Base-by-base conservation (phyloP, 1,140 invertebrate genomes). In the Drosophila busckii region DNA sequence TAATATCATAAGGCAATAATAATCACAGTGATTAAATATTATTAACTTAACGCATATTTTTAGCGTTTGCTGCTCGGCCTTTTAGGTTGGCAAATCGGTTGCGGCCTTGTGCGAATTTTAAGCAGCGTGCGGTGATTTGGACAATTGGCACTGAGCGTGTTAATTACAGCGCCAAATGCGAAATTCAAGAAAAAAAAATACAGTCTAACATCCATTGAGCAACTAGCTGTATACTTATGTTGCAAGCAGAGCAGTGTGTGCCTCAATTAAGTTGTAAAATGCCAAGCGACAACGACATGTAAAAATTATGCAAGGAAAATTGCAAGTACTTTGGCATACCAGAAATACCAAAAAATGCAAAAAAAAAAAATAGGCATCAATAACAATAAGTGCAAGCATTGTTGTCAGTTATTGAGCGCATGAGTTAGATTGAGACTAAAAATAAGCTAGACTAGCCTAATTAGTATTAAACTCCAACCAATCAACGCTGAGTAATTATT, bases 51-150 rank as follows among this genome's bases (percentile, higher is more conserved):
- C 15, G 16, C 34, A 35, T 41, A 26, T 37, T 35, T 41, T n/a
- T 31, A n/a, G n/a, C n/a, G n/a, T n/a, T n/a, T n/a, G n/a, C n/a
- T n/a, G n/a, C n/a, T n/a, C n/a, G n/a, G n/a, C 26, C 40, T 19
- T 31, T 22, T 19, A 28, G 63, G 29, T 70, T 56, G 42, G 49
- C 67, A 70, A 76, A 78, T 78, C 19, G 2, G 3, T 8, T 46
- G 48, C 22, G 55, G 42, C 71, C 71, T 76, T 80, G 71, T 58
- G 55, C 53, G 56, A 53, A 59, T 64, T 73, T 73, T 45, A 46
- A 50, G 70, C 69, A 35, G 42, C 28, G 40, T 35, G 10, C 44
- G 19, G 13, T 13, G 20, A 15, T 20, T 55, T 40, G 25, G 53
- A 32, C 52, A 67, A 49, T 69, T 69, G 70, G 53, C 59, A 61